Evolutionary conservation across 2,113 vertebrate genomes (phyloP).

Genomic region (Phrynocephalus versicolor): DNA sequence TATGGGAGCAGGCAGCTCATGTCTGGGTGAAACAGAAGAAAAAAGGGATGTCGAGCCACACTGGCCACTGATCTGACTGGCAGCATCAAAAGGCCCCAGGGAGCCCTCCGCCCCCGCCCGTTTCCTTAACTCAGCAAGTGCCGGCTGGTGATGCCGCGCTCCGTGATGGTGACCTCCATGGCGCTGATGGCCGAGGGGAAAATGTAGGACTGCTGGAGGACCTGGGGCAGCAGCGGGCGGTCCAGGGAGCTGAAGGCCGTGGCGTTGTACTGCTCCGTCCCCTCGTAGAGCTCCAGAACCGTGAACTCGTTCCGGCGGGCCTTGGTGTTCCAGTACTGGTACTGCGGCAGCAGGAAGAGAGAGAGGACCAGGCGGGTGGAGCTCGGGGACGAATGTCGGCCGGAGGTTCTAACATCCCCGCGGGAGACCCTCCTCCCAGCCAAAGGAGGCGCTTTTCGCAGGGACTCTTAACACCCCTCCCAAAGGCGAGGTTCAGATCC

Average conservation of each 20-base stretch:
- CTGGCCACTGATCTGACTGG: too few relatives aligned
- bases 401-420: too few relatives aligned
- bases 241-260: slow-evolving; percentile 97
- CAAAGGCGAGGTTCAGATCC: neutral
- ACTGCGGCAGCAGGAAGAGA: slow-evolving; percentile 71
- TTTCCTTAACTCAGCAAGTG: slow-evolving; percentile 89
- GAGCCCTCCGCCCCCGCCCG: neutral
- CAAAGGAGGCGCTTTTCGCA: too few relatives aligned
- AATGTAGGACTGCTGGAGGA: slow-evolving; percentile 96
- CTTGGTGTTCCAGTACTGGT: slow-evolving; percentile 97
- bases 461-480: too few relatives aligned
- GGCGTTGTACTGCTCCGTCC: slow-evolving; percentile 95
- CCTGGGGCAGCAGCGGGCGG: slow-evolving; percentile 88
- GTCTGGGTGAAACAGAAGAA: too few relatives aligned
- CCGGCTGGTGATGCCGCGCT: slow-evolving; percentile 96
- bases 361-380: too few relatives aligned
- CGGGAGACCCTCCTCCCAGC: too few relatives aligned
- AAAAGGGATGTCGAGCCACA: too few relatives aligned
- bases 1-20: too few relatives aligned
- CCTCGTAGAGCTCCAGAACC: slow-evolving; percentile 93
- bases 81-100: too few relatives aligned
- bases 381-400: too few relatives aligned
- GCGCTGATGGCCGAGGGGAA: slow-evolving; percentile 94
- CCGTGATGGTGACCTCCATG: slow-evolving; percentile 95
- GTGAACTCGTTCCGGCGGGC: slow-evolving; percentile 94